A percentile compares a stretch with the other conserved stretches of the same genome.
Conservation (phyloP, 2,888 invertebrate genomes). For the Coremacera marginata region DNA sequence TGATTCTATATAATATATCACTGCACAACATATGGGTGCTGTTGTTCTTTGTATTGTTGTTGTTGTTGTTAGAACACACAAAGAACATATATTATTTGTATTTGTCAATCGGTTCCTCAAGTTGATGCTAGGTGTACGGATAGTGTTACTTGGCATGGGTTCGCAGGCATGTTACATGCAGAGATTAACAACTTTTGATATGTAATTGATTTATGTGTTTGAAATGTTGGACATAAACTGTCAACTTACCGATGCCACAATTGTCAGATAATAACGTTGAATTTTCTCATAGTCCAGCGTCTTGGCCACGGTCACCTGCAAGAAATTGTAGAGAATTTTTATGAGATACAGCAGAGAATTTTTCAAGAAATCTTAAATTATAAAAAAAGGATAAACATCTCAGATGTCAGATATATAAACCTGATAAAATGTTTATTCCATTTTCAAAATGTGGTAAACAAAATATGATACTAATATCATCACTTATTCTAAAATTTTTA, state of each 20-base stretch:
- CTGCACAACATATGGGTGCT: not conserved
- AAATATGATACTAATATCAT: no score
- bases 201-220: constrained; percentile 42
- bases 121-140: not conserved
- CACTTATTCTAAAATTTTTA: no score
- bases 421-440: no score
- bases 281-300: constrained; percentile 90
- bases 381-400: no score
- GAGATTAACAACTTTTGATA: constrained; percentile 5
- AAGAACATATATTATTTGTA: constrained; percentile 7
- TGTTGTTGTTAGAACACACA: constrained; percentile 21
- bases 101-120: not conserved
- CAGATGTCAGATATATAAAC: no score
- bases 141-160: constrained; percentile 10
- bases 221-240: constrained; percentile 35
- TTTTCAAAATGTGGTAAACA: no score
- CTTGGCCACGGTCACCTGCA: constrained; percentile 82
- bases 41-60: not conserved
- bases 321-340: constrained; percentile 4
- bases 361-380: no score
- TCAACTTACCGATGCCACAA: constrained; percentile 86
- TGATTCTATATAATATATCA: not conserved
- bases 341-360: no score
- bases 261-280: constrained; percentile 87
- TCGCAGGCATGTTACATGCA: constrained; percentile 24